A percentile compares a stretch with the other conserved stretches of the same genome.
Evolutionary conservation across 1,140 invertebrate species (phyloP).

Genomic region (Gryllus bimaculatus): DNA sequence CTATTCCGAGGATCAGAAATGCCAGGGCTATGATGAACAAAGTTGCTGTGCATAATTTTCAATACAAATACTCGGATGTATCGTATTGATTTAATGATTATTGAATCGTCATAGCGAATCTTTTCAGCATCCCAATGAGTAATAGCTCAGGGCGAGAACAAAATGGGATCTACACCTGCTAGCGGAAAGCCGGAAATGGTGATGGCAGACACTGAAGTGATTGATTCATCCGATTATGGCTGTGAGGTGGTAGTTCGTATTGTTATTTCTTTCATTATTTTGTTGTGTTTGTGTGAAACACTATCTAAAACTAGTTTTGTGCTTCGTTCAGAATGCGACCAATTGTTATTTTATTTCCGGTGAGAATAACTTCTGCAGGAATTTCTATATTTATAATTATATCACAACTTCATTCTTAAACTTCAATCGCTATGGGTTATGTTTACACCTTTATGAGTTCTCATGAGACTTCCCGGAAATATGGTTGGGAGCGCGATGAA

Average conservation of each 20-base stretch:
- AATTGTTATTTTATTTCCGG: not conserved
- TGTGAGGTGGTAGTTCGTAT: conserved; percentile 10
- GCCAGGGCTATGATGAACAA: not conserved
- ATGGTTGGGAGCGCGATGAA: not conserved
- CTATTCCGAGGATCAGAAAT: not conserved
- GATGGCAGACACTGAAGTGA: conserved; percentile 12
- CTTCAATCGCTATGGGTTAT: not conserved
- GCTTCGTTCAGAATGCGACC: not conserved
- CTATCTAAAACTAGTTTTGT: not conserved
- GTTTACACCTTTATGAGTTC: not conserved
- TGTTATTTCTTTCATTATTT: not conserved
- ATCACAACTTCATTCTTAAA: not conserved
- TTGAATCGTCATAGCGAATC: not conserved
- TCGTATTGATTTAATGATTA: not conserved
- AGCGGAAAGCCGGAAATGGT: conserved; percentile 16
- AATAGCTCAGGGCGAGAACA: not conserved
- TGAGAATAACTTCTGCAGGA: not conserved
- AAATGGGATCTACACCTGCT: conserved; percentile 9
- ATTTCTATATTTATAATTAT: not conserved
- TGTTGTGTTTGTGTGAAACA: not conserved
- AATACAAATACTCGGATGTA: not conserved
- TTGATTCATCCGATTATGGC: conserved; percentile 14
- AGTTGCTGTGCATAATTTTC: not conserved
- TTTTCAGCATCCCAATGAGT: not conserved
- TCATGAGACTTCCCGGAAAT: not conserved